Evolutionary conservation across 2,797 vertebrate species (phyloP).

Genomic region (Lepus oiostolus): DNA sequence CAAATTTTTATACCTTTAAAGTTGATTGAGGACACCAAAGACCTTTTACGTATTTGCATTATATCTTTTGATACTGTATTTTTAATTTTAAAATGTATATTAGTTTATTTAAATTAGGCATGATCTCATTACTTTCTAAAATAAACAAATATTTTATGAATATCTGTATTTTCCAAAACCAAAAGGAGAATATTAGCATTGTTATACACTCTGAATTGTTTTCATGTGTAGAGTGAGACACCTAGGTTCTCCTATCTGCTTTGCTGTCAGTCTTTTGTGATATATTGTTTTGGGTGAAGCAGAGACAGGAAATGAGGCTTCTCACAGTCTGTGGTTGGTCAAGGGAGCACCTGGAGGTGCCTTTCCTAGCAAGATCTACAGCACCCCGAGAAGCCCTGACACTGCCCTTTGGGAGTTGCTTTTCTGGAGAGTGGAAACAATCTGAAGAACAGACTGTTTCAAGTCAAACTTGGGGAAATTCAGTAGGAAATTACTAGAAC

Average conservation of each 20-base stretch:
- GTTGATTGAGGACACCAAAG: not conserved
- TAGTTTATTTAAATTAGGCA: not conserved
- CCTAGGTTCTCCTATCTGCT: not conserved
- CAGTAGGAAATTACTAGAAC: not conserved
- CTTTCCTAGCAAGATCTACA: not conserved
- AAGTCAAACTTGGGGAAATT: not conserved
- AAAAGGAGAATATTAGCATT: not conserved
- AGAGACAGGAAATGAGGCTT: not conserved
- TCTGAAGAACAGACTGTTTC: not conserved
- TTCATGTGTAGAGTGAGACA: not conserved
- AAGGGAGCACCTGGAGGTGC: not conserved
- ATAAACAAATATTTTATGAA: conserved; percentile 6
- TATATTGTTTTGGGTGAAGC: not conserved
- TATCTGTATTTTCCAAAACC: not conserved
- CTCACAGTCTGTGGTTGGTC: not conserved
- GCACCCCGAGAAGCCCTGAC: not conserved
- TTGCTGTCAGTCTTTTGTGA: not conserved
- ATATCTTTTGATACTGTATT: not conserved
- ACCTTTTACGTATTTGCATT: not conserved
- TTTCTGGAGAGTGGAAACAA: not conserved
- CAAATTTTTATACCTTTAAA: not conserved
- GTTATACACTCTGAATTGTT: conserved; percentile 12
- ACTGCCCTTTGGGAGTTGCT: not conserved
- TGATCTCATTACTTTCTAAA: not conserved
- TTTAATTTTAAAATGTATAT: conserved; percentile 37